Evolutionary conservation across 1,140 invertebrate genomes (phyloP), one percentile per base, ranked within the genome.

Genomic region (Alviniconcha marisindica): DNA sequence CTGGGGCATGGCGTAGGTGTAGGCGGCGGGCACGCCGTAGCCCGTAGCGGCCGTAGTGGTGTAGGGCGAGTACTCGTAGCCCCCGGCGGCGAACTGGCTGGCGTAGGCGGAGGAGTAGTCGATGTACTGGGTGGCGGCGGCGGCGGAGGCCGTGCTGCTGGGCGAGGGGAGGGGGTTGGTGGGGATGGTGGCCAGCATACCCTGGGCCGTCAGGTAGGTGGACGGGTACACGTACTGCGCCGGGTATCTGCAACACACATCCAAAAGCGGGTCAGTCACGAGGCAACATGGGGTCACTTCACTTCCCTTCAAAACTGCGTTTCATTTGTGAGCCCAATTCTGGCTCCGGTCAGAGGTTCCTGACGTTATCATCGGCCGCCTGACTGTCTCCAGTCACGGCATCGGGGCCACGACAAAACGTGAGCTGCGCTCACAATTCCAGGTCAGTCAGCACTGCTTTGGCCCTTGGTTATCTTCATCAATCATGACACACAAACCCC

Each of bases 171-270:
- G 73, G n/a, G 88, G 87, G 14, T 86, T 83, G 21, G 83, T 76
- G 4, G 87, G 80, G 56, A 86, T 83, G 66, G 85, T 82, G 36
- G 88, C 84, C 48, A 90, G 77, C 31, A 90, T 63, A 31, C 87
- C 85, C 24, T 81, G 83, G 7, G 84, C 24, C 48, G 84, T 77
- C 56, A 80, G 82, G 40, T 87, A 77, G 31, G 88, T 76, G 15
- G 89, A 86, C 44, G 89, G 89, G 80, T 89, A 90, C 12, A 90
- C 77, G 79, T 89, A 90, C 83, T 88, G 88, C 12, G 83, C 31
- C 0, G 88, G 87, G 42, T 86, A 87, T 15, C 89, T 90, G 88
- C 28, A 87, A 87, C 48, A 74, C 33, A 78, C 21, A 42, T n/a
- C n/a, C n/a, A n/a, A n/a, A n/a, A n/a, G n/a, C n/a, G n/a, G n/a